phyloP scores from a whole-genome alignment of 2,113 vertebrate genomes.

The Kryptolebias marmoratus region DNA sequence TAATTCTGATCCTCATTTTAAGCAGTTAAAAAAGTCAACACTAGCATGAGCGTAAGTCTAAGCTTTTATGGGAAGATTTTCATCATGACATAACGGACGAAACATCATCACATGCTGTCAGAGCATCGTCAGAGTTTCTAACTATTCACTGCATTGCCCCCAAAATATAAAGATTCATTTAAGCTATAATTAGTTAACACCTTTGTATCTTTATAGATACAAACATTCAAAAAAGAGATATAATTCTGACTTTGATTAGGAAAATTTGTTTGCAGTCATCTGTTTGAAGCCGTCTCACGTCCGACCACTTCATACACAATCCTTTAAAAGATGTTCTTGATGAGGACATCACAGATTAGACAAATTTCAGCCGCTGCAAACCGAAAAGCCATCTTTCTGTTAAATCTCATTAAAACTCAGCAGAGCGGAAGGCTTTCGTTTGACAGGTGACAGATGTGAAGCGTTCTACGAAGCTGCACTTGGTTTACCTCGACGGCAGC shows the following conservation, averaged over 20 bases:
- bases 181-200: background rate
- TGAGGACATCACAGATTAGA: background rate
- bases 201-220: background rate
- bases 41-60: too few species aligned
- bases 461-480: constrained; percentile 15
- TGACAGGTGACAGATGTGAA: constrained; percentile 45
- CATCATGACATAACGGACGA: too few species aligned
- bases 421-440: background rate
- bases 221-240: background rate
- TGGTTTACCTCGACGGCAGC: constrained; percentile 94
- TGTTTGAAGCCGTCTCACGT: background rate
- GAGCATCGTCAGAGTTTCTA: too few species aligned
- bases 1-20: too few species aligned
- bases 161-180: too few species aligned
- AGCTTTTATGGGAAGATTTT: too few species aligned
- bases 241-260: background rate
- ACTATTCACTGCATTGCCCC: too few species aligned
- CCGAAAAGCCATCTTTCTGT: background rate
- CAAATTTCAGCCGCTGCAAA: constrained; percentile 12
- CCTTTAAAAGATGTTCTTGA: background rate
- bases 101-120: too few species aligned
- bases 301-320: background rate
- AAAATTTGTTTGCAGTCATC: background rate
- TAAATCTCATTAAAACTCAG: constrained; percentile 29
- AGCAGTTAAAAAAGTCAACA: too few species aligned